A percentile compares a stretch with the other conserved stretches of the same genome.
Evolutionary conservation across 2,888 invertebrate species (phyloP).

Genomic region (Lycocerus yunnanus): DNA sequence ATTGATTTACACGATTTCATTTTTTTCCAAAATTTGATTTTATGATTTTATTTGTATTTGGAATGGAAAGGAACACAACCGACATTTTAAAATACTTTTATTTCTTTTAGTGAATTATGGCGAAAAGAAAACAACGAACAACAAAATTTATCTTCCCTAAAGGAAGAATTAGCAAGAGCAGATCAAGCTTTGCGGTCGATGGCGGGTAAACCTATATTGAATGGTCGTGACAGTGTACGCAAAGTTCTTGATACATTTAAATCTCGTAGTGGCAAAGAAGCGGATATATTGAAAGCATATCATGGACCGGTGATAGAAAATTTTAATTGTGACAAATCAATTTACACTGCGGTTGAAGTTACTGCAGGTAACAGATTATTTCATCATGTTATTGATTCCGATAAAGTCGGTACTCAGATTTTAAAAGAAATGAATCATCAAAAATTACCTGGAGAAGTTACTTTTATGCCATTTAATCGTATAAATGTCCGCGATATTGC

Average conservation of each 20-base stretch:
- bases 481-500: slow-evolving; percentile 71
- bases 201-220: slow-evolving; percentile 95
- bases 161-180: slow-evolving; percentile 95
- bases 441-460: slow-evolving; percentile 95
- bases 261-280: slow-evolving; percentile 73
- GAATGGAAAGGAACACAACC: background rate
- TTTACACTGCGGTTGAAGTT: slow-evolving; percentile 97
- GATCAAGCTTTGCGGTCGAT: slow-evolving; percentile 96
- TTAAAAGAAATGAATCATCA: slow-evolving; percentile 97
- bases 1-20: no score
- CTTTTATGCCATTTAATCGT: slow-evolving; percentile 98
- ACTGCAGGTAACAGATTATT: slow-evolving; percentile 88
- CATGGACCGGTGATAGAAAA: slow-evolving; percentile 97
- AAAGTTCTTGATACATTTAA: slow-evolving; percentile 90
- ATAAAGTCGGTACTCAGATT: slow-evolving; percentile 95
- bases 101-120: slow-evolving; percentile 75
- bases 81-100: background rate
- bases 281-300: slow-evolving; percentile 80
- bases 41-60: no score
- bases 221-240: slow-evolving; percentile 94
- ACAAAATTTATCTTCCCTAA: slow-evolving; percentile 85
- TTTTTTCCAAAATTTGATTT: no score
- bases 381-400: slow-evolving; percentile 97
- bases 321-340: slow-evolving; percentile 94
- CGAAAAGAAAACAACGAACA: slow-evolving; percentile 93